A percentile compares a stretch with the other conserved stretches of the same genome.
Evolutionary conservation across 2,113 vertebrate genomes (phyloP).

Genomic region (Guaruba guarouba): DNA sequence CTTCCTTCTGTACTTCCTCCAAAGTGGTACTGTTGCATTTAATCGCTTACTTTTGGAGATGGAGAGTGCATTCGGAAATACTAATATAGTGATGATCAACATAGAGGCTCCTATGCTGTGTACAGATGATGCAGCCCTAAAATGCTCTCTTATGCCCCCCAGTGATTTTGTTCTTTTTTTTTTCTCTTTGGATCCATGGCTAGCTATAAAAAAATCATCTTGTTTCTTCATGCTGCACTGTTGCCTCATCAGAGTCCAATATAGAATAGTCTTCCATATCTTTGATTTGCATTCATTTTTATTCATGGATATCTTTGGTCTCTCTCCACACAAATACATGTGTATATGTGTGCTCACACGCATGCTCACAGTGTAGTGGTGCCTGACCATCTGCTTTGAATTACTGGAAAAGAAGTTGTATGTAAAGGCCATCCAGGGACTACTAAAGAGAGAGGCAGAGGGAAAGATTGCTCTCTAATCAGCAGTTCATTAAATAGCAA

Average conservation of each 20-base stretch:
- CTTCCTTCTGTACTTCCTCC: background rate
- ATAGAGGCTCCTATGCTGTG: background rate
- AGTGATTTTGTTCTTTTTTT: background rate
- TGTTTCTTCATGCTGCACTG: background rate
- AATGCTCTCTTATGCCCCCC: background rate
- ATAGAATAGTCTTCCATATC: background rate
- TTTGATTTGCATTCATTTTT: background rate
- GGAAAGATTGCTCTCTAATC: conserved; percentile 8
- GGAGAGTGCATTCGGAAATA: background rate
- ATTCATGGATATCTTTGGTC: background rate
- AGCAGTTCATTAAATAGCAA: conserved; percentile 60
- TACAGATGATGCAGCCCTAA: background rate
- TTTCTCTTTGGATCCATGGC: background rate
- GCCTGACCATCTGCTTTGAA: conserved; percentile 17
- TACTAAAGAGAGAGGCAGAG: background rate
- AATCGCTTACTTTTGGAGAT: background rate
- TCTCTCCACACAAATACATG: background rate
- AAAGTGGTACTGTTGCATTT: background rate
- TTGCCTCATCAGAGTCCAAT: background rate
- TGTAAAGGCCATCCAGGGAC: conserved; percentile 4
- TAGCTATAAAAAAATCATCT: background rate
- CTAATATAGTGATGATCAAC: background rate
- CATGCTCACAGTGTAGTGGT: background rate
- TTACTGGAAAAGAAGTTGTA: conserved; percentile 3
- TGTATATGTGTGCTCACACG: background rate